Percentiles rank a stretch among this genome's conserved stretches.
These are phyloP conservation scores for Paedocypris sp. DNA, from an alignment of 2,113 vertebrate genomes.

Conservation along the genomic window DNA sequence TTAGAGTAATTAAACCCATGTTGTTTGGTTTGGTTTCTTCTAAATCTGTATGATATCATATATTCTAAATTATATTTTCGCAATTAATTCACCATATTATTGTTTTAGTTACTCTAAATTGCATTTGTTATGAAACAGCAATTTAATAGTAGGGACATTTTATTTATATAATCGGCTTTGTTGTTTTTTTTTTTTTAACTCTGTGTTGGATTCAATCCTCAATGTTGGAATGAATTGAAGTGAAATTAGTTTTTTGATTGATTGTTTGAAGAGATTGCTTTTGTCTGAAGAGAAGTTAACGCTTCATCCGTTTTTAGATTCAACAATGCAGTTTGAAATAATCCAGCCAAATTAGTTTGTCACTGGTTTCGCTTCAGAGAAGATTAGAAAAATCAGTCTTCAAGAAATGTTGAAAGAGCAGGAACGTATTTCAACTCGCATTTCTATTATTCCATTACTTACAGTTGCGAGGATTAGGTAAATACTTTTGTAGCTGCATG, in stretches of 20 bases:
- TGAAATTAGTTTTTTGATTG: neutral
- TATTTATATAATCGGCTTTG: too few relatives aligned
- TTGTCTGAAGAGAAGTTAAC: too few relatives aligned
- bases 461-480: slow-evolving; percentile 29
- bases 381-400: slow-evolving; percentile 28
- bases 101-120: too few relatives aligned
- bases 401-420: slow-evolving; percentile 12
- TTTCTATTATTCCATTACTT: slow-evolving; percentile 34
- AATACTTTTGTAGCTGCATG: slow-evolving; percentile 26
- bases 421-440: slow-evolving; percentile 14
- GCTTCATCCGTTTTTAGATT: slow-evolving; percentile 10
- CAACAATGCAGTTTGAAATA: neutral
- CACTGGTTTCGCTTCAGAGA: slow-evolving; percentile 21
- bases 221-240: neutral
- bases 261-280: neutral
- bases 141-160: too few relatives aligned
- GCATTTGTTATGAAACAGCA: too few relatives aligned
- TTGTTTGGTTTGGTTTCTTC: too few relatives aligned
- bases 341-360: slow-evolving; percentile 18
- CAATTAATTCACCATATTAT: too few relatives aligned
- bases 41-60: too few relatives aligned
- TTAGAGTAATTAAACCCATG: too few relatives aligned
- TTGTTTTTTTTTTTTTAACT: too few relatives aligned
- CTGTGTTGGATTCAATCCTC: too few relatives aligned
- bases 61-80: too few relatives aligned